Base-by-base conservation (phyloP, 2,113 vertebrate genomes). In the Buteo buteo region DNA sequence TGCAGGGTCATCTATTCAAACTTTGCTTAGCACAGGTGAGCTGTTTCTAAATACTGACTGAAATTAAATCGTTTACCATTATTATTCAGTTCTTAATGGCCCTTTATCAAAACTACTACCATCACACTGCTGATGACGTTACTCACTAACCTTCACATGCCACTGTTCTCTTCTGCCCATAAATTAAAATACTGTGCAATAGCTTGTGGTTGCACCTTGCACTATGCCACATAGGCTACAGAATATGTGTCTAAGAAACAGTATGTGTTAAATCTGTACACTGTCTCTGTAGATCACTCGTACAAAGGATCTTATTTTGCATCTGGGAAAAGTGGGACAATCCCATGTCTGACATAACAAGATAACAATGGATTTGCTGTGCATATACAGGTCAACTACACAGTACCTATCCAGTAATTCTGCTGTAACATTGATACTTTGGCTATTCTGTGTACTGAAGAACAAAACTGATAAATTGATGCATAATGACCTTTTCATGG, bases 201-300 rank as follows among this genome's bases (percentile, higher is more conserved):
- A 65, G 3, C 7, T 71, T 62, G 25, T 32, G 17, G 6, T 55
- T 79, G 9, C 2, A 72, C 8, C 16, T 76, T 82, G 5, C 29
- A 6, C 2, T 64, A 3, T 44, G 19, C 20, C 1, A 1, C 5
- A 20, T 24, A 8, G 24, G 8, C 14, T 70, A 62, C 25, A 71
- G 11, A 59, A 83, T 9, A 13, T 2, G 14, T 47, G 15, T 78
- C 15, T 74, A 34, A 47, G 40, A 82, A 82, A 22, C 2, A 44
- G 3, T 13, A n/a, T 0, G 0, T 81, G 31, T 20, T 40, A 62
- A 79, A 45, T 50, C 20, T 71, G 16, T 40, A 36, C 4, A 13
- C 5, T n/a, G 1, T 20, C 21, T 34, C 25, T 80, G 25, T 16
- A 65, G 32, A 25, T 28, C 16, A 18, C 47, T 66, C 36, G 52